These are phyloP conservation scores for Noturus placidus DNA, from an alignment of 2,113 vertebrate genomes.

Conservation along the genomic window DNA sequence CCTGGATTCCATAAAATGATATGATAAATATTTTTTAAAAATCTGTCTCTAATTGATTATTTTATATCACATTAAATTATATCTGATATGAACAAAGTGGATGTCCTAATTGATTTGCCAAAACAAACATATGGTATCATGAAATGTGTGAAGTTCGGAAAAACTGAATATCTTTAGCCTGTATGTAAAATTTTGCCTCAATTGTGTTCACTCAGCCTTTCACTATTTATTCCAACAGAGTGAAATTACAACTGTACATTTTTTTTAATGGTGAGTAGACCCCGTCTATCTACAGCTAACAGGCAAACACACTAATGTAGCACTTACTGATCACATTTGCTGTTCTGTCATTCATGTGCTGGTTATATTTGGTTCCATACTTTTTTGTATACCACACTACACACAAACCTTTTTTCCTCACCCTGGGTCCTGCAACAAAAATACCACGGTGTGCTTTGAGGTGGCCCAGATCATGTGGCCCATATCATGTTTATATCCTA, in stretches of 20 bases:
- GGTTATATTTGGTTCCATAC: not conserved
- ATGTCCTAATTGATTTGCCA: not conserved
- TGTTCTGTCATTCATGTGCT: not conserved
- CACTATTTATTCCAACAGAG: not conserved
- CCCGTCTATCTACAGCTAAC: not conserved
- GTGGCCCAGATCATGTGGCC: not conserved
- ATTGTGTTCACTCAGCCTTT: not conserved
- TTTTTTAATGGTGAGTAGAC: not conserved
- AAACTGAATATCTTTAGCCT: not conserved
- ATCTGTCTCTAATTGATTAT: not conserved
- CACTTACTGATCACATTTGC: not conserved
- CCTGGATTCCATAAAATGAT: too few relatives aligned
- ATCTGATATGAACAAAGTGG: not conserved
- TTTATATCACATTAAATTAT: too few relatives aligned
- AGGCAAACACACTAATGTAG: not conserved
- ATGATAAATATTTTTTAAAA: not conserved
- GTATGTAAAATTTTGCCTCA: not conserved
- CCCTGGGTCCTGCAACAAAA: not conserved
- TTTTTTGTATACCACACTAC: not conserved
- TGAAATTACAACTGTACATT: not conserved
- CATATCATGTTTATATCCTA: not conserved
- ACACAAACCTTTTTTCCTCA: slow-evolving; percentile 1
- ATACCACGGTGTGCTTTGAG: not conserved
- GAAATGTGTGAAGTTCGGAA: not conserved
- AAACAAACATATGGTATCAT: not conserved